Evolutionary conservation across 1,140 invertebrate genomes (phyloP).

Genomic region (Drosophila insularis): DNA sequence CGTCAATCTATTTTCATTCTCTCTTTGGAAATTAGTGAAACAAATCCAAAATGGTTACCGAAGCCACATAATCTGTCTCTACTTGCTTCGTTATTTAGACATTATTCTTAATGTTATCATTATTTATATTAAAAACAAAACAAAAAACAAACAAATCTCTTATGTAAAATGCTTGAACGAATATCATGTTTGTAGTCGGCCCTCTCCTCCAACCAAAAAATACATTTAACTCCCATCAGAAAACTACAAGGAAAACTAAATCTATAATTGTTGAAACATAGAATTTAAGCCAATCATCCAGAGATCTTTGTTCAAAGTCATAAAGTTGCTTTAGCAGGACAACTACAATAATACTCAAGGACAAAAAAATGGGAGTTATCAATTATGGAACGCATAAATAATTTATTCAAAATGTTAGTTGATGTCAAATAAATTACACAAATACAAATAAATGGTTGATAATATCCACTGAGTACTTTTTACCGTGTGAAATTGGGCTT

Average conservation of each 20-base stretch:
- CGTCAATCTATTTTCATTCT: constrained; percentile 44
- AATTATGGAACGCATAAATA: constrained; percentile 23
- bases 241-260: constrained; percentile 9
- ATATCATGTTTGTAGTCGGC: constrained; percentile 44
- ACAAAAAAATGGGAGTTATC: constrained; percentile 1
- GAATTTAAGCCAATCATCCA: constrained; percentile 34
- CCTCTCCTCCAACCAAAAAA: constrained; percentile 25
- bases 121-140: constrained; percentile 60
- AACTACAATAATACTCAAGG: constrained; percentile 29
- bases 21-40: constrained; percentile 55
- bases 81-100: constrained; percentile 70
- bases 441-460: constrained; percentile 45
- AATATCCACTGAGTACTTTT: not conserved
- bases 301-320: constrained; percentile 13
- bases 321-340: constrained; percentile 20
- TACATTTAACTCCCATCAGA: constrained; percentile 20
- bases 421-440: constrained; percentile 51
- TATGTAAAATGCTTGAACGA: constrained; percentile 30
- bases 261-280: constrained; percentile 38
- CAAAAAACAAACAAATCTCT: constrained; percentile 24
- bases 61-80: constrained; percentile 53
- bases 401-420: constrained; percentile 45
- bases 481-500: too few species aligned
- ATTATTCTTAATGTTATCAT: constrained; percentile 72
- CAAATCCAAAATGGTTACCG: constrained; percentile 40